A percentile compares a stretch with the other conserved stretches of the same genome.
These are phyloP conservation scores for Rhinella marina DNA, from an alignment of 2,797 vertebrate species.

Conservation along the genomic window DNA sequence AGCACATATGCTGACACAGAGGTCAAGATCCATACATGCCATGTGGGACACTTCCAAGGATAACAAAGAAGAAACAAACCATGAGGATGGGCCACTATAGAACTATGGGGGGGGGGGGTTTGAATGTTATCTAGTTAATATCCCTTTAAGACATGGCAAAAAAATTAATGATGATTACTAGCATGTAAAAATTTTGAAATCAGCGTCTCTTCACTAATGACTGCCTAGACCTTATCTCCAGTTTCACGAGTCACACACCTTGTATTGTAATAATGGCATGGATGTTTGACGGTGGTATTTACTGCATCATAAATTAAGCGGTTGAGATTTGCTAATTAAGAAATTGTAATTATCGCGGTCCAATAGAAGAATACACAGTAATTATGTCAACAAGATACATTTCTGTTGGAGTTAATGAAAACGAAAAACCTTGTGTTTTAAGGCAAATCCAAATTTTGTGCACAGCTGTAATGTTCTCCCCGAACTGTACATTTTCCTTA, in stretches of 20 bases:
- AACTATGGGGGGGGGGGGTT: no score
- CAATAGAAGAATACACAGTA: conserved; percentile 2
- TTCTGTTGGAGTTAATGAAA: conserved; percentile 32
- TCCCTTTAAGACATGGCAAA: no score
- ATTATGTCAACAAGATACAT: conserved; percentile 30
- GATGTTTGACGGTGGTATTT: neutral
- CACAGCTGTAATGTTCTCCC: conserved; percentile 2
- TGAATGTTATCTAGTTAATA: no score
- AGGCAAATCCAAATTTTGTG: neutral
- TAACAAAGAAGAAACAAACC: no score
- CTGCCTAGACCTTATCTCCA: neutral
- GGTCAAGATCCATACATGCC: no score
- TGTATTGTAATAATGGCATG: neutral
- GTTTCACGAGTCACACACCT: neutral
- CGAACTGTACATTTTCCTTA: conserved; percentile 25
- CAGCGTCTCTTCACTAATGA: neutral
- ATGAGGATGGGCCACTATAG: no score
- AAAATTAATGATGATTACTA: no score
- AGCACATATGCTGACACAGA: no score
- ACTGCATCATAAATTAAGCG: conserved; percentile 30
- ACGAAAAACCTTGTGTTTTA: no score
- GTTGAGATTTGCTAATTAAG: conserved; percentile 18
- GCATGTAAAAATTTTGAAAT: neutral
- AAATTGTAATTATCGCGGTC: conserved; percentile 7
- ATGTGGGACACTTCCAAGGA: no score